phyloP scores from a whole-genome alignment of 2,888 invertebrate species.

The Rhamphomyia laevipes region DNA sequence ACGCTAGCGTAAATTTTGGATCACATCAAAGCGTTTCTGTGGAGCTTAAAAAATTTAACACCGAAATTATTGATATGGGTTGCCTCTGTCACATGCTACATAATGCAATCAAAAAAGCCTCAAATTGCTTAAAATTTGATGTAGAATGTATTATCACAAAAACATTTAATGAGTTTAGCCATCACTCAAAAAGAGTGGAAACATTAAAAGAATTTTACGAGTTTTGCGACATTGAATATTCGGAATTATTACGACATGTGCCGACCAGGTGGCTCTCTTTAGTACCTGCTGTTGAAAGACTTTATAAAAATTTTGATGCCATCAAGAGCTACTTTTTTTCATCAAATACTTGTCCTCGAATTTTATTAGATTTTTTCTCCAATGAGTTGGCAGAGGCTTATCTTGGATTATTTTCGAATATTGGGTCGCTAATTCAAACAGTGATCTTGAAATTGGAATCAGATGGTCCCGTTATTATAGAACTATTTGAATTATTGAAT shows the following conservation, averaged over 20 bases:
- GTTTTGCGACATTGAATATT: constrained; percentile 10
- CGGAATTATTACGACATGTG: constrained; percentile 9
- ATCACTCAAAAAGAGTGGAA: constrained; percentile 3
- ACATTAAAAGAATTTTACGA: constrained; percentile 7
- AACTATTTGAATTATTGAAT: constrained; percentile 5
- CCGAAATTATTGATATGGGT: background rate
- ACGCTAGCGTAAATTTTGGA: constrained; percentile 12
- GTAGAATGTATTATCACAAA: constrained; percentile 9
- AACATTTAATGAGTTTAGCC: constrained; percentile 8
- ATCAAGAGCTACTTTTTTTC: constrained; percentile 10
- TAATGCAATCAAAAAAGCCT: constrained; percentile 8
- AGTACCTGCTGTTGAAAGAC: constrained; percentile 9
- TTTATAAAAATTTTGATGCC: constrained; percentile 7
- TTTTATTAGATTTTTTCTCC: constrained; percentile 9
- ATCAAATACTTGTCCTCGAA: constrained; percentile 1
- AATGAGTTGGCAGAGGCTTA: constrained; percentile 9
- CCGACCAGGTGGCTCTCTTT: constrained; percentile 9
- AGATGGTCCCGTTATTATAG: constrained; percentile 3
- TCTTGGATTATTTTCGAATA: constrained; percentile 7
- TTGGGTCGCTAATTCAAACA: constrained; percentile 1
- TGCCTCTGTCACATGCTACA: constrained; percentile 7
- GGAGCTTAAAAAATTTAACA: constrained; percentile 7
- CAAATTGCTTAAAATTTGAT: constrained; percentile 8
- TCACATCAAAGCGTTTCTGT: constrained; percentile 9
- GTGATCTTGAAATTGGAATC: constrained; percentile 10